phyloP scores from a whole-genome alignment of 2,797 vertebrate genomes.

The Dryobates pubescens region DNA sequence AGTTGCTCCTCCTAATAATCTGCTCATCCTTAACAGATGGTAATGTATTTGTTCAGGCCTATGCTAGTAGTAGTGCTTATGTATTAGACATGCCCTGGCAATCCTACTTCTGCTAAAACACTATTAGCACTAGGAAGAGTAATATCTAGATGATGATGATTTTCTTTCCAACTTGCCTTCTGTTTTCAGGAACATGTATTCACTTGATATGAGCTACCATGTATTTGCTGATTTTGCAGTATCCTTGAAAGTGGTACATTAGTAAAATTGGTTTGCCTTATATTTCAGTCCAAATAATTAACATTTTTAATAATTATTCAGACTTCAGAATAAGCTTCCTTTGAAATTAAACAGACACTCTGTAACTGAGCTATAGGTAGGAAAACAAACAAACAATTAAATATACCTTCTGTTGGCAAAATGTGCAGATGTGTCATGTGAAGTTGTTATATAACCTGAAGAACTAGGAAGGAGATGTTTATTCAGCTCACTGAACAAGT shows the following conservation, averaged over 20 bases:
- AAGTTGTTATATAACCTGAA: constrained; percentile 9
- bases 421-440: constrained; percentile 2
- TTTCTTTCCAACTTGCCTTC: not conserved
- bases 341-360: not conserved
- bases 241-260: not conserved
- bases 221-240: not conserved
- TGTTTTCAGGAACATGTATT: not conserved
- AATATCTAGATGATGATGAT: not conserved
- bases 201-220: not conserved
- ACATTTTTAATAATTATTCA: not conserved
- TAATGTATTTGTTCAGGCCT: not conserved
- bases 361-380: not conserved
- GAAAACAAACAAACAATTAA: not conserved
- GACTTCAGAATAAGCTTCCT: not conserved
- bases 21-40: not conserved
- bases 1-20: not conserved
- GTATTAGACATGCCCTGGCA: not conserved
- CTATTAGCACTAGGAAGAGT: not conserved
- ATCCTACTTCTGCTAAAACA: not conserved
- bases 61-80: not conserved
- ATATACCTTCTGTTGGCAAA: constrained; percentile 11
- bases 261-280: not conserved
- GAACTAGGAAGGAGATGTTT: constrained; percentile 13
- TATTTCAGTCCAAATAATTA: not conserved
- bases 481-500: constrained; percentile 23